These are phyloP conservation scores for Actinemys pallida DNA, from an alignment of 2,113 vertebrate genomes.

Conservation along the genomic window DNA sequence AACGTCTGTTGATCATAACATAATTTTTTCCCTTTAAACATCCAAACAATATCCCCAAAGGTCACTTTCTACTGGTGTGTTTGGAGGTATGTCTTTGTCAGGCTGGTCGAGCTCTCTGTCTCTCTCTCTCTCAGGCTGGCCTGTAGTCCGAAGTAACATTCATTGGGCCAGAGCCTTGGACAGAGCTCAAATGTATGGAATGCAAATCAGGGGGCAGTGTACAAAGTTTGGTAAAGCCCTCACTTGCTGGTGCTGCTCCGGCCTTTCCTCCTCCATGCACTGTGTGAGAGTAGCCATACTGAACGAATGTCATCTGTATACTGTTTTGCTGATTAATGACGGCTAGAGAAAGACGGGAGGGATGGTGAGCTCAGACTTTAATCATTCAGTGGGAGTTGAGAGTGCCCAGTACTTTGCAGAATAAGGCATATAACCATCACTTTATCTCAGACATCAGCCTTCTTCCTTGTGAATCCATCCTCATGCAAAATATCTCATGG, in stretches of 20 bases:
- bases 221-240: neutral
- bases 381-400: too few relatives aligned
- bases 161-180: neutral
- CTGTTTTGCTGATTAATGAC: neutral
- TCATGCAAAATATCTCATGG: neutral
- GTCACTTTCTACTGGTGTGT: slow-evolving; percentile 7
- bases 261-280: neutral
- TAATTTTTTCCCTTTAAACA: slow-evolving; percentile 63
- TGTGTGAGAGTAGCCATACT: neutral
- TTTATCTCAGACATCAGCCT: too few relatives aligned
- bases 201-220: neutral
- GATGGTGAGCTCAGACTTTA: too few relatives aligned
- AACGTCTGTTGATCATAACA: slow-evolving; percentile 76
- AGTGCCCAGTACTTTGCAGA: too few relatives aligned
- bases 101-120: neutral
- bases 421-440: too few relatives aligned
- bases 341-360: too few relatives aligned
- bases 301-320: neutral
- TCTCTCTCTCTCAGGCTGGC: neutral
- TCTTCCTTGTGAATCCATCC: neutral
- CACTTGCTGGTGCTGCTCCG: too few relatives aligned
- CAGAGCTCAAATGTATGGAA: accelerated
- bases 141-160: neutral
- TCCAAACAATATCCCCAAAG: slow-evolving; percentile 57
- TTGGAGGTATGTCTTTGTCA: slow-evolving; percentile 22